Conservation (phyloP, 2,888 invertebrate species). For the Anoncus sp. region DNA sequence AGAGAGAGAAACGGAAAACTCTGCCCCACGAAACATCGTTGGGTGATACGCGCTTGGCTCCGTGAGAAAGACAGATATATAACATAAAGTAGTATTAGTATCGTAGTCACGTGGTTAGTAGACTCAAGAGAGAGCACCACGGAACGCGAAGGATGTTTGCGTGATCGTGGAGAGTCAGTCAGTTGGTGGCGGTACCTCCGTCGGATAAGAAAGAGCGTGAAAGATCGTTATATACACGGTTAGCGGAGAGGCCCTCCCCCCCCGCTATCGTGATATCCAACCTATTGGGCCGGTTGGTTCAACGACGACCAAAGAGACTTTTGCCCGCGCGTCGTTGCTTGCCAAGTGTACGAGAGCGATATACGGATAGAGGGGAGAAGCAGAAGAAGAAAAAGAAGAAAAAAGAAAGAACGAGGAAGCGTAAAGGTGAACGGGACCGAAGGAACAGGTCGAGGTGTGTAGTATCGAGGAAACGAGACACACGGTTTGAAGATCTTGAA, state of each 20-base stretch:
- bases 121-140: constrained; percentile 68
- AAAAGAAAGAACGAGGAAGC: constrained; percentile 35
- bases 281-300: constrained; percentile 18
- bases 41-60: constrained; percentile 42
- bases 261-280: too few relatives aligned
- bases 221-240: constrained; percentile 16
- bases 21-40: constrained; percentile 16
- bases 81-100: constrained; percentile 42
- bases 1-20: not conserved
- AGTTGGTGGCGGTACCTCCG: constrained; percentile 77
- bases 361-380: not conserved
- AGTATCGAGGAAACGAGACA: constrained; percentile 33
- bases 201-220: constrained; percentile 69
- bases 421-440: constrained; percentile 39
- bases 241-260: too few relatives aligned
- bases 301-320: not conserved
- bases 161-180: constrained; percentile 77
- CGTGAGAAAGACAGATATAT: constrained; percentile 30
- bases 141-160: constrained; percentile 78
- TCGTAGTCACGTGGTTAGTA: constrained; percentile 78
- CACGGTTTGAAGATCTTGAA: constrained; percentile 29
- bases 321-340: not conserved
- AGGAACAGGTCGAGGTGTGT: constrained; percentile 40
- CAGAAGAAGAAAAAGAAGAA: constrained; percentile 3
- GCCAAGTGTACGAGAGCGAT: constrained; percentile 6